A percentile compares a stretch with the other conserved stretches of the same genome.
Conservation (phyloP, 2,113 vertebrate species). For the Clarias magur region DNA sequence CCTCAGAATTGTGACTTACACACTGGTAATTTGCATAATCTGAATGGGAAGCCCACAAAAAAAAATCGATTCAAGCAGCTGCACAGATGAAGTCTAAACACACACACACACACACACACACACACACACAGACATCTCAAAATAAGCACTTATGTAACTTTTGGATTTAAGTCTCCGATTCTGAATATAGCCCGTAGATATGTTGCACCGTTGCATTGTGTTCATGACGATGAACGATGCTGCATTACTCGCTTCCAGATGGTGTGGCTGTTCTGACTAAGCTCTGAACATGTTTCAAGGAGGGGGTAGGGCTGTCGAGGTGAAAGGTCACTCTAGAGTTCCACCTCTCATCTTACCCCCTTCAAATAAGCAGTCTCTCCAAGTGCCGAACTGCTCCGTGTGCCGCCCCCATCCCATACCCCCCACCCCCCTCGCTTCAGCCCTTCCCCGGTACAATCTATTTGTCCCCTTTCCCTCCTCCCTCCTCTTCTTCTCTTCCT, state of each 20-base stretch:
- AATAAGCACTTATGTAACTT: background rate
- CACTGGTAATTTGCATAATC: background rate
- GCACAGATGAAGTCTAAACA: too few species aligned
- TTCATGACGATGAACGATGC: background rate
- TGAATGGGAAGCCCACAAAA: constrained; percentile 4
- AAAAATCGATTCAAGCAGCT: background rate
- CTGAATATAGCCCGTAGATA: background rate
- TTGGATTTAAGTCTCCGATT: background rate
- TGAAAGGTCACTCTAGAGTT: constrained; percentile 34
- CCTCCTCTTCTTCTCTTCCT: constrained; percentile 21
- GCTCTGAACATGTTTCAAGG: background rate
- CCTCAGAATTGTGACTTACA: background rate
- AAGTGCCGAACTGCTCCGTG: constrained; percentile 22
- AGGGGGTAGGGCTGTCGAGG: constrained; percentile 14
- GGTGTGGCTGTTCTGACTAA: background rate
- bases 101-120: too few species aligned
- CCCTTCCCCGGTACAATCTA: constrained; percentile 23
- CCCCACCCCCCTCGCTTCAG: background rate
- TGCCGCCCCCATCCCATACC: background rate
- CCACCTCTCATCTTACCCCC: constrained; percentile 32
- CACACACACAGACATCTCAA: background rate
- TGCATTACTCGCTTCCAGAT: constrained; percentile 32
- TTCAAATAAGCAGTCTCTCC: constrained; percentile 23
- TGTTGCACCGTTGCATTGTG: background rate
- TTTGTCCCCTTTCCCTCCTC: constrained; percentile 33